phyloP scores from a whole-genome alignment of 1,140 invertebrate species.

The Atta cephalotes region DNA sequence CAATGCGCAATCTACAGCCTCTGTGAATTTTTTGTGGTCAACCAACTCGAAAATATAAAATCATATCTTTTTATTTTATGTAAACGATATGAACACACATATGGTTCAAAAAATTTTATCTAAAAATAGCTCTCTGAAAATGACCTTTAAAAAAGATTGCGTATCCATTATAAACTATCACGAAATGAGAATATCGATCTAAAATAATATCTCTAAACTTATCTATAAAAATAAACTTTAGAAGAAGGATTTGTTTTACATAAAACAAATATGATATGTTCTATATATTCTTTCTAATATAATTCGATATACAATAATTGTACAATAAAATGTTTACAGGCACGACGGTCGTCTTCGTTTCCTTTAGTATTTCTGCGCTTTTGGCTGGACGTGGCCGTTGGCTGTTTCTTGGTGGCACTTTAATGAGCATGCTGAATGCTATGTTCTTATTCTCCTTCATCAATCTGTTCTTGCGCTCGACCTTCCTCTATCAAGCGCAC shows the following conservation, averaged over 20 bases:
- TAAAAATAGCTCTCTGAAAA: no score
- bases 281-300: no score
- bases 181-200: neutral
- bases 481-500: slow-evolving; percentile 93
- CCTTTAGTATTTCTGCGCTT: slow-evolving; percentile 95
- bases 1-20: no score
- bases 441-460: slow-evolving; percentile 92
- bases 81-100: no score
- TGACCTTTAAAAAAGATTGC: no score
- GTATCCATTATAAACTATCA: neutral
- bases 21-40: no score
- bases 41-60: no score
- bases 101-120: no score
- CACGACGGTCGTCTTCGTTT: slow-evolving; percentile 95
- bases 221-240: no score
- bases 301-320: neutral
- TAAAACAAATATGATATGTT: neutral
- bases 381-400: slow-evolving; percentile 94
- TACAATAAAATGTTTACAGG: slow-evolving; percentile 79
- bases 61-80: no score
- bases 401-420: slow-evolving; percentile 93
- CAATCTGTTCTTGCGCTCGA: slow-evolving; percentile 95
- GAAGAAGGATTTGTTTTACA: neutral
- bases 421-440: slow-evolving; percentile 93
- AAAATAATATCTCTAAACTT: neutral